phyloP scores from a whole-genome alignment of 2,888 invertebrate genomes.

The Callimorpha dominula region DNA sequence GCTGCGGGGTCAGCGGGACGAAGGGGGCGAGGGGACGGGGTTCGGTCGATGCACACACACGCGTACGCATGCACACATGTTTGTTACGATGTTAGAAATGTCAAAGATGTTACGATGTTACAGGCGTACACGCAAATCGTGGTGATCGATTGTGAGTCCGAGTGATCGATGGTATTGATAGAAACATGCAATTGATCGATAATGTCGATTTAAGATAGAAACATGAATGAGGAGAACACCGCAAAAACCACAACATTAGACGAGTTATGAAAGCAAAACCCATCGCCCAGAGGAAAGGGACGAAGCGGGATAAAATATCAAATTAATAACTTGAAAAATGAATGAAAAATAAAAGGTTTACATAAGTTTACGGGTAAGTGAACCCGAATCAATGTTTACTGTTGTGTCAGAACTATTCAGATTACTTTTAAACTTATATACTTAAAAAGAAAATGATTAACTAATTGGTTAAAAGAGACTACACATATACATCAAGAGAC shows the following conservation, averaged over 20 bases:
- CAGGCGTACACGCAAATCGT: constrained; percentile 49
- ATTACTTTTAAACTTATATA: not conserved
- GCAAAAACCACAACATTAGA: constrained; percentile 74
- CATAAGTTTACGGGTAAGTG: not conserved
- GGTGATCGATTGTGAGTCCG: constrained; percentile 58
- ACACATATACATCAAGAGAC: not conserved
- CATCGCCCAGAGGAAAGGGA: constrained; percentile 67
- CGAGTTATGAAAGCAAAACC: constrained; percentile 80
- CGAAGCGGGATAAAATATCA: constrained; percentile 63
- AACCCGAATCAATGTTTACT: not conserved
- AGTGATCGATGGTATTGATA: constrained; percentile 51
- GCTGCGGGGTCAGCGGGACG: constrained; percentile 80
- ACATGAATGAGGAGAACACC: constrained; percentile 69
- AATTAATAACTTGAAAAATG: constrained; percentile 53
- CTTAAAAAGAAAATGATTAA: not conserved
- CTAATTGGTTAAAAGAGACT: not conserved
- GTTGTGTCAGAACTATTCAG: not conserved
- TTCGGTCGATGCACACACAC: constrained; percentile 56
- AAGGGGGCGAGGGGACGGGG: constrained; percentile 52
- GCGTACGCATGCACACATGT: constrained; percentile 42
- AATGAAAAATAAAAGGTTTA: not conserved
- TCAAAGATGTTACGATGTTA: constrained; percentile 21
- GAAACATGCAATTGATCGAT: constrained; percentile 67
- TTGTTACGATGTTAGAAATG: constrained; percentile 18
- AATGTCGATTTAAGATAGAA: constrained; percentile 63